Conservation (phyloP, 2,113 vertebrate genomes). For the Ciconia stormi region DNA sequence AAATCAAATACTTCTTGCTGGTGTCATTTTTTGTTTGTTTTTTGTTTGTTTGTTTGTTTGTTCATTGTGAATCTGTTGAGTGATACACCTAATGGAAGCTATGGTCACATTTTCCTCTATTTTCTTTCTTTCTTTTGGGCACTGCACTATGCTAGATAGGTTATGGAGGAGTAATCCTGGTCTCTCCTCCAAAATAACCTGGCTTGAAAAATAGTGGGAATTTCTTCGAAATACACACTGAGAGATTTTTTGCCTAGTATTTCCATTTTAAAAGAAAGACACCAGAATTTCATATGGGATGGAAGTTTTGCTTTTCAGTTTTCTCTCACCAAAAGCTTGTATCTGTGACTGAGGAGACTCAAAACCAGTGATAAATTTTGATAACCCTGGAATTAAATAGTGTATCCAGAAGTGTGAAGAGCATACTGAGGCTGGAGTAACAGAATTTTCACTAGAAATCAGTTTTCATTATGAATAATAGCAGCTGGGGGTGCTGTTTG, state of each 20-base stretch:
- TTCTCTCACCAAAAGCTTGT: background rate
- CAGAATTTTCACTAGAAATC: background rate
- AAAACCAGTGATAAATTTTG: background rate
- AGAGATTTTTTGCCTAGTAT: background rate
- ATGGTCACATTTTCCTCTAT: rapidly evolving
- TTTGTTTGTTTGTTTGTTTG: background rate
- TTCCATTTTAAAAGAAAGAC: background rate
- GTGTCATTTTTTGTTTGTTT: background rate
- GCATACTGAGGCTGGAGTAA: background rate
- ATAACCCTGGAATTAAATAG: background rate
- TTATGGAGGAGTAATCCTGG: background rate
- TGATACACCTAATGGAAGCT: background rate
- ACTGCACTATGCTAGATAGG: rapidly evolving
- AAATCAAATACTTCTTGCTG: background rate
- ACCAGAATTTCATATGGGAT: background rate
- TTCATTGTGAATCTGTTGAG: background rate
- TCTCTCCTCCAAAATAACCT: background rate
- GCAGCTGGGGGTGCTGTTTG: background rate
- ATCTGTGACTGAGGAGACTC: background rate
- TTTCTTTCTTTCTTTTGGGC: background rate
- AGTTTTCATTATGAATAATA: background rate
- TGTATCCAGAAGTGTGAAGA: background rate
- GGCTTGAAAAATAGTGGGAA: background rate
- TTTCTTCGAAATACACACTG: background rate
- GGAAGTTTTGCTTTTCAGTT: background rate